Percentiles rank a stretch among this genome's conserved stretches.
phyloP scores from a whole-genome alignment of 92 coral and sea anemone genomes.

The Paragorgia papillata region DNA sequence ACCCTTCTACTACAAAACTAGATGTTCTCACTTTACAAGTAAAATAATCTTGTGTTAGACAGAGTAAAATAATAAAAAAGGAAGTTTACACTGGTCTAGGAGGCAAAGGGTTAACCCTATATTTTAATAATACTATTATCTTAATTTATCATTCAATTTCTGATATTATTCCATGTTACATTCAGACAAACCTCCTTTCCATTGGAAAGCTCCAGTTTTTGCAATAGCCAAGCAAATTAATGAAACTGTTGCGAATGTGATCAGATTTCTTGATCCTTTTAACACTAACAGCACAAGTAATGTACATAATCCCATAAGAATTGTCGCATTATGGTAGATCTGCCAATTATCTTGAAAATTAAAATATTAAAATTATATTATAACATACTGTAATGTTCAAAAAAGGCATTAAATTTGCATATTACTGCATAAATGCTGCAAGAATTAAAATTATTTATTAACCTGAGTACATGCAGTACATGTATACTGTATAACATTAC shows the following conservation, averaged over 20 bases:
- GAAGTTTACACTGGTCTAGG: too few relatives aligned
- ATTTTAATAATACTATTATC: too few relatives aligned
- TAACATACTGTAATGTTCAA: too few relatives aligned
- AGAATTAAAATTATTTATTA: not conserved
- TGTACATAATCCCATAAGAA: slow-evolving; percentile 82
- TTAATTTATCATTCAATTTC: too few relatives aligned
- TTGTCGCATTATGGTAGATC: slow-evolving; percentile 65
- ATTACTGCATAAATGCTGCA: not conserved
- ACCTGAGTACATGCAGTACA: not conserved
- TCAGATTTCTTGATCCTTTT: slow-evolving; percentile 62
- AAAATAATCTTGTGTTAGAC: too few relatives aligned
- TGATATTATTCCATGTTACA: too few relatives aligned
- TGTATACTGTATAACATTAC: too few relatives aligned
- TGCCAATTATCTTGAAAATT: slow-evolving; percentile 59
- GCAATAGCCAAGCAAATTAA: slow-evolving; percentile 69
- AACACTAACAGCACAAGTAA: slow-evolving; percentile 64
- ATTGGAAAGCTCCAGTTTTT: slow-evolving; percentile 64
- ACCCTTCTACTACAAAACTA: too few relatives aligned
- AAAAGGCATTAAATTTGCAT: not conserved
- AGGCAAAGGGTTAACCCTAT: too few relatives aligned
- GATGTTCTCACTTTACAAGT: too few relatives aligned
- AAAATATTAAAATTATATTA: not conserved
- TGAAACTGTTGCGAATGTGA: slow-evolving; percentile 63
- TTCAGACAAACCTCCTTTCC: slow-evolving; percentile 52
- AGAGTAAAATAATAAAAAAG: too few relatives aligned